Percentiles rank a stretch among this genome's conserved stretches.
phyloP scores from a whole-genome alignment of 2,888 invertebrate species.

The Drosophila pseudotalamancana region DNA sequence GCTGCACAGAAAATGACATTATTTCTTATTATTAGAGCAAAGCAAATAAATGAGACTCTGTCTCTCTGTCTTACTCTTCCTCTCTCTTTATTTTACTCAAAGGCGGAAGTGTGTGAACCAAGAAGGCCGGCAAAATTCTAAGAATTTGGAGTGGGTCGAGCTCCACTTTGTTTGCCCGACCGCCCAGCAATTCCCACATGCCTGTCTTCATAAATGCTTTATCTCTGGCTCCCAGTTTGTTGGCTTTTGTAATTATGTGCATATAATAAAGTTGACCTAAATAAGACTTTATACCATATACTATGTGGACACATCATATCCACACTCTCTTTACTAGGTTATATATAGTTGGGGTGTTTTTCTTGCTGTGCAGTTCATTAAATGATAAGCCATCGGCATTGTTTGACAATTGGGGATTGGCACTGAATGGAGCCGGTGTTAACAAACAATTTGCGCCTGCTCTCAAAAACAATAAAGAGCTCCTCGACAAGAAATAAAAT shows the following conservation, averaged over 20 bases:
- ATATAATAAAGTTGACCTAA: slow-evolving; percentile 77
- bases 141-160: slow-evolving; percentile 23
- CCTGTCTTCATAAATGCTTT: slow-evolving; percentile 75
- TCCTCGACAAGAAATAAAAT: too few species aligned
- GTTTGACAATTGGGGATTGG: slow-evolving; percentile 48
- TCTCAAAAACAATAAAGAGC: slow-evolving; percentile 17
- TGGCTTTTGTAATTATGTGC: slow-evolving; percentile 76
- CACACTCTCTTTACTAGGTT: too few species aligned
- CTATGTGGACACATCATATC: background rate
- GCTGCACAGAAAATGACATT: slow-evolving; percentile 58
- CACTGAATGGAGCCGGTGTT: slow-evolving; percentile 11
- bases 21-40: slow-evolving; percentile 78
- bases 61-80: background rate
- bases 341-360: slow-evolving; percentile 23
- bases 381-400: slow-evolving; percentile 74
- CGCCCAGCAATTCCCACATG: slow-evolving; percentile 66
- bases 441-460: slow-evolving; percentile 20
- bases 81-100: slow-evolving; percentile 1
- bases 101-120: slow-evolving; percentile 45
- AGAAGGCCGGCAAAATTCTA: slow-evolving; percentile 14
- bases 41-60: slow-evolving; percentile 67
- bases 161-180: slow-evolving; percentile 28
- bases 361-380: slow-evolving; percentile 64
- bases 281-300: slow-evolving; percentile 33
- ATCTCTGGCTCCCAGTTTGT: slow-evolving; percentile 65